A percentile compares a stretch with the other conserved stretches of the same genome.
Conservation (phyloP, 2,888 invertebrate genomes). For the Cryptus viduatorius region DNA sequence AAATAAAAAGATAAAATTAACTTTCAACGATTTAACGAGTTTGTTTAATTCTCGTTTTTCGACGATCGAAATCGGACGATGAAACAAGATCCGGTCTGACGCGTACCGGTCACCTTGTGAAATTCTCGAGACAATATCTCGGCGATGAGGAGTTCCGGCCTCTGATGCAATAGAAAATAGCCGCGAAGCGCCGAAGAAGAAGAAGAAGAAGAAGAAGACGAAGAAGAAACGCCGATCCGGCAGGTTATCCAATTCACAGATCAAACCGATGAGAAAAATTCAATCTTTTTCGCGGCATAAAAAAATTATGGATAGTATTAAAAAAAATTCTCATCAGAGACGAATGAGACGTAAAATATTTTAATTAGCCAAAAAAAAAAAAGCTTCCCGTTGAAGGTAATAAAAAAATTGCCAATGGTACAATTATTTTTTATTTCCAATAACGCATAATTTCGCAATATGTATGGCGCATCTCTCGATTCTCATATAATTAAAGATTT, state of each 20-base stretch:
- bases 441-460: constrained; percentile 1
- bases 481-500: constrained; percentile 9
- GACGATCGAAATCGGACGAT: constrained; percentile 22
- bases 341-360: neutral
- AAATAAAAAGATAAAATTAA: constrained; percentile 21
- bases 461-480: constrained; percentile 1
- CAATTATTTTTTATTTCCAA: neutral
- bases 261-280: constrained; percentile 7
- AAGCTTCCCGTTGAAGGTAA: neutral
- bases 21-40: constrained; percentile 6
- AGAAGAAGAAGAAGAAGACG: constrained; percentile 22
- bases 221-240: neutral
- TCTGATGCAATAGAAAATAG: constrained; percentile 14
- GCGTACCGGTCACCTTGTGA: constrained; percentile 35
- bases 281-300: neutral
- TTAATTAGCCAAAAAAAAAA: neutral
- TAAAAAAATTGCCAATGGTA: neutral
- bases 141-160: constrained; percentile 41
- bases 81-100: constrained; percentile 40
- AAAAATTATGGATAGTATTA: constrained; percentile 8
- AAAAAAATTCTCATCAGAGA: neutral
- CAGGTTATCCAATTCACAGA: neutral
- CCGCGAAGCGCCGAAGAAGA: neutral
- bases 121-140: constrained; percentile 51
- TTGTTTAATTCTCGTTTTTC: neutral